Evolutionary conservation across 2,888 invertebrate species (phyloP), one percentile per base, ranked within the genome.

Genomic region (Cerceris ruficornis): DNA sequence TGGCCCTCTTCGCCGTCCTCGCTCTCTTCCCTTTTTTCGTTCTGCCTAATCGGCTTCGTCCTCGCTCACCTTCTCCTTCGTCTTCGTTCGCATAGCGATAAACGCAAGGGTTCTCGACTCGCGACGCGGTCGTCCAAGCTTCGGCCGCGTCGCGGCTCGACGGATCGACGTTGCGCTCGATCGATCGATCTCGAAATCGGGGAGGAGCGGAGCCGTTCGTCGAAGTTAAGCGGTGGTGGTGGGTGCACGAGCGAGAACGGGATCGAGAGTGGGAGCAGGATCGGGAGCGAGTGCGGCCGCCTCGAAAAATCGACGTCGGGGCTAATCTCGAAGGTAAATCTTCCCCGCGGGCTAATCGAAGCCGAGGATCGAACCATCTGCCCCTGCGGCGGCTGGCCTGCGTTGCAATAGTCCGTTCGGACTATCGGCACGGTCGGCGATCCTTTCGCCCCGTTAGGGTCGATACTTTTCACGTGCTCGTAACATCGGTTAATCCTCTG

Each of bases 401-500:
- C 49, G 60, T 70, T 73, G 75, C 77, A 77, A 75, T 81, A 79
- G 81, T 79, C 82, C 74, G 69, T n/a, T 52, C 69, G 73, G 67
- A 49, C 70, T 42, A 15, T 55, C 50, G 62, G 69, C 64, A 41
- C 59, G 50, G 74, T 58, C 57, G 61, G 67, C 75, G 55, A 14
- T 64, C 67, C 43, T 14, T 57, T 66, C 64, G 61, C 28, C 46
- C 59, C 74, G 54, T 9, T 28, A n/a, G 68, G 83, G 77, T 79
- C 85, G 85, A 85, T 85, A 85, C 88, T 83, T 86, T 86, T 77
- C 76, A 78, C 82, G 81, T 84, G 82, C 86, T 76, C 76, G 81
- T 82, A 88, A 85, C 88, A 88, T 89, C 90, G 89, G 88, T 89
- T 91, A 89, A 92, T 92, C 92, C 92, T 77, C 85, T 87, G 90